Evolutionary conservation across 2,113 vertebrate species (phyloP).

Genomic region (Nycticorax nycticorax): DNA sequence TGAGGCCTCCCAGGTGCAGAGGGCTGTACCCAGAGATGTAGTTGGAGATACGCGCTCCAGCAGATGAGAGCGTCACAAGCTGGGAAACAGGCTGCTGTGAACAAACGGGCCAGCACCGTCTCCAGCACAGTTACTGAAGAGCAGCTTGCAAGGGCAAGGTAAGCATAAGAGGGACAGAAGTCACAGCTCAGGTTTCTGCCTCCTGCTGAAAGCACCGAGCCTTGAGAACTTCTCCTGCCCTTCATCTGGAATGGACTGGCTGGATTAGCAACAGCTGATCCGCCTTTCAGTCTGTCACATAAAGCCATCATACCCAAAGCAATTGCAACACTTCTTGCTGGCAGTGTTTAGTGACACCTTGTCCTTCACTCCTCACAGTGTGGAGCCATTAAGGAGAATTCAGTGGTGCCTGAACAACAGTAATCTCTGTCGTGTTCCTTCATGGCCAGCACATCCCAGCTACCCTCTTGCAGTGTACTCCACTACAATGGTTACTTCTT

Average conservation of each 20-base stretch:
- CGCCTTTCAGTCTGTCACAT: not conserved
- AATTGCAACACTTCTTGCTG: fast-evolving
- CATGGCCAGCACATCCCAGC: not conserved
- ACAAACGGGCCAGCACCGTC: not conserved
- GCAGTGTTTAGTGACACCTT: not conserved
- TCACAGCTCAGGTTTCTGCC: not conserved
- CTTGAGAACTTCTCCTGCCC: not conserved
- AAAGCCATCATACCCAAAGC: not conserved
- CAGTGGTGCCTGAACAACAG: not conserved
- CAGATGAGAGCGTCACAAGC: not conserved
- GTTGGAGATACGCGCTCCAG: fast-evolving
- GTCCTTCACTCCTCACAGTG: not conserved
- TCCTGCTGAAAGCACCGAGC: not conserved
- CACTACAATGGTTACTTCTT: not conserved
- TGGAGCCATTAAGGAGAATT: not conserved
- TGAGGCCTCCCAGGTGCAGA: not conserved
- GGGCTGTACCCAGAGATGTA: not conserved
- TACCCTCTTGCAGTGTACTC: not conserved
- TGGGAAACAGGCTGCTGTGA: not conserved
- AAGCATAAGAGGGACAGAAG: not conserved
- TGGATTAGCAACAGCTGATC: not conserved
- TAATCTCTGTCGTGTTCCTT: not conserved
- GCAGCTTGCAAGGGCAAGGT: not conserved
- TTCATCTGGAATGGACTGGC: not conserved
- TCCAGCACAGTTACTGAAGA: not conserved